phyloP scores from a whole-genome alignment of 2,113 vertebrate species.

The Nycticorax nycticorax region DNA sequence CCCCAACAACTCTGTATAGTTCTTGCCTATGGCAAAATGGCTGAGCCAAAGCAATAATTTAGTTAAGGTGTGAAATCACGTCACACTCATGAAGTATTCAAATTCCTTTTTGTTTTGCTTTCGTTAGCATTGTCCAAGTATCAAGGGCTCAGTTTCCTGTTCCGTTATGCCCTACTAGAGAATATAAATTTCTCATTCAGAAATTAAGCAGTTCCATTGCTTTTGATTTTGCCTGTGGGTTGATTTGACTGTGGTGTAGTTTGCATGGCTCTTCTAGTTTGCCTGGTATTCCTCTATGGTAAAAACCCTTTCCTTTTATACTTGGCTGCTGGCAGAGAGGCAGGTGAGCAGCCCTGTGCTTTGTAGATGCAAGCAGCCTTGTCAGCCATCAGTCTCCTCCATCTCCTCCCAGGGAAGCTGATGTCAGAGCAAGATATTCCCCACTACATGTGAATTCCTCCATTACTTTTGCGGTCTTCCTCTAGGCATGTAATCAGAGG shows the following conservation, averaged over 20 bases:
- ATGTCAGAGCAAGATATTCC: not conserved
- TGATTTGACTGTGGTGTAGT: not conserved
- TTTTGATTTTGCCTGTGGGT: not conserved
- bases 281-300: not conserved
- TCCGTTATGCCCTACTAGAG: not conserved
- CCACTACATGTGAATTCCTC: not conserved
- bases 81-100: not conserved
- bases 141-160: not conserved
- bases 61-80: not conserved
- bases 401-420: not conserved
- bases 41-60: not conserved
- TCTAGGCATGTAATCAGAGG: constrained; percentile 10
- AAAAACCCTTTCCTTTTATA: not conserved
- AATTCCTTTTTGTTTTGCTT: not conserved
- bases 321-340: not conserved
- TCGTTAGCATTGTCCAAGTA: not conserved
- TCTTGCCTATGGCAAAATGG: not conserved
- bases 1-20: not conserved
- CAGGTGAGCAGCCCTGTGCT: not conserved
- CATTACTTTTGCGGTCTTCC: not conserved
- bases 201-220: not conserved
- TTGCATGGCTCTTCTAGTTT: not conserved
- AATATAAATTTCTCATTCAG: not conserved
- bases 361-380: not conserved
- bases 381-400: not conserved